Evolutionary conservation across 2,888 invertebrate species (phyloP), one percentile per base, ranked within the genome.

Genomic region (Caprella mutica): DNA sequence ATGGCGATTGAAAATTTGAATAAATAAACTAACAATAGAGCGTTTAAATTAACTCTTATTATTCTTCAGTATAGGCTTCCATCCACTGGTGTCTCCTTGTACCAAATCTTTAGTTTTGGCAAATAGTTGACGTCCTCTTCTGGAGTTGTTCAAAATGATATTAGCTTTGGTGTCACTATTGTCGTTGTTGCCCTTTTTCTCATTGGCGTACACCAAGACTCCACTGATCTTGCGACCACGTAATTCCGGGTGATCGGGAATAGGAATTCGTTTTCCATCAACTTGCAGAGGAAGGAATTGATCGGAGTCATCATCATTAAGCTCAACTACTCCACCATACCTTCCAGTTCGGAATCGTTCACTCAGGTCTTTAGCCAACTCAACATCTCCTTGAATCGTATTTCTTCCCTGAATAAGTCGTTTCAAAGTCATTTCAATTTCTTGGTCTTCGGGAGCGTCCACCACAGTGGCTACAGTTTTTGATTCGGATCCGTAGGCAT

Each of bases 191-290:
- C 48, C 30, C 27, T 24, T 27, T 12, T 26, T 17, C 26, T 27
- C 27, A 5, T 17, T 29, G 12, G 30, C 29, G n/a, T 48, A 48
- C 6, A 64, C 64, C 3, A 64, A 56, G 46, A 64, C 64, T 12
- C 60, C 64, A 30, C 56, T 57, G 23, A 64, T 42, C 9, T 64
- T 57, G 12, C 52, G 56, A n/a, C 58, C 58, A 27, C 44, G 26
- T 2, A 64, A 33, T 12, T 55, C 51, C n/a, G 44, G 58, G n/a
- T 56, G 42, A 19, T 60, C 58, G 5, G 64, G 64, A 17, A 64
- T 30, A 6, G 64, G 64, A 12, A 60, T 21, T 21, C 35, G 46
- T 24, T 58, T 44, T n/a, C 60, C 64, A 26, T 64, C 60, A 8
- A 60, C 52, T 6, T 26, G 44, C 3, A 60, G 53, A 1, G 60